A percentile compares a stretch with the other conserved stretches of the same genome.
These are phyloP conservation scores for Benthosema pterotum DNA, from an alignment of 2,797 vertebrate species.

Conservation along the genomic window DNA sequence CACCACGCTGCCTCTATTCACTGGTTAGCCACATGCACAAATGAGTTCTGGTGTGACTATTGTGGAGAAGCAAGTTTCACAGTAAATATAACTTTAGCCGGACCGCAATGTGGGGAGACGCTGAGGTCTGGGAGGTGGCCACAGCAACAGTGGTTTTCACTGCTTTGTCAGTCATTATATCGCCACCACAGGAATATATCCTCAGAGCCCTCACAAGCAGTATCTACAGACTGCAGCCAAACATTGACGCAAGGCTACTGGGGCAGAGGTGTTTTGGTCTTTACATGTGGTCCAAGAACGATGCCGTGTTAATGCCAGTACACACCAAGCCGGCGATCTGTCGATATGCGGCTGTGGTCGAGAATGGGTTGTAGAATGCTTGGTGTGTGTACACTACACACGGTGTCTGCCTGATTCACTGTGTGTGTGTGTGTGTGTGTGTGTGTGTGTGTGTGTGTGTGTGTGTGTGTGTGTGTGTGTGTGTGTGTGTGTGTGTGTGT, in stretches of 20 bases:
- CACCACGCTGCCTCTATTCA: conserved; percentile 51
- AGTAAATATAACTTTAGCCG: conserved; percentile 63
- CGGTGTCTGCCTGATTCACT: too few relatives aligned
- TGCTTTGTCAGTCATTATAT: conserved; percentile 59
- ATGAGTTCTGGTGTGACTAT: conserved; percentile 49
- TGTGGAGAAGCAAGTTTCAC: conserved; percentile 49
- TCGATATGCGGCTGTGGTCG: too few relatives aligned
- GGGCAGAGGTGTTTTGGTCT: conserved; percentile 53
- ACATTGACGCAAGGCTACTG: conserved; percentile 33
- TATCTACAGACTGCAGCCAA: conserved; percentile 61
- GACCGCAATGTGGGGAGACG: conserved; percentile 47
- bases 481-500: too few relatives aligned
- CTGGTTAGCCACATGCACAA: conserved; percentile 64
- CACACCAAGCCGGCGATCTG: too few relatives aligned
- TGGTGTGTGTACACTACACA: too few relatives aligned
- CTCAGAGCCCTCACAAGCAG: conserved; percentile 46
- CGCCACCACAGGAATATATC: conserved; percentile 33
- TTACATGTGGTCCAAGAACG: conserved; percentile 34
- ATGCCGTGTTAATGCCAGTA: neutral
- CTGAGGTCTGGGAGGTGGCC: conserved; percentile 68
- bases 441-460: too few relatives aligned
- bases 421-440: too few relatives aligned
- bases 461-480: too few relatives aligned
- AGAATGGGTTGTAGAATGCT: too few relatives aligned
- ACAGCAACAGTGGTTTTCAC: conserved; percentile 58